Conservation (phyloP, 2,797 vertebrate species). For the Xenentodon cancila region DNA sequence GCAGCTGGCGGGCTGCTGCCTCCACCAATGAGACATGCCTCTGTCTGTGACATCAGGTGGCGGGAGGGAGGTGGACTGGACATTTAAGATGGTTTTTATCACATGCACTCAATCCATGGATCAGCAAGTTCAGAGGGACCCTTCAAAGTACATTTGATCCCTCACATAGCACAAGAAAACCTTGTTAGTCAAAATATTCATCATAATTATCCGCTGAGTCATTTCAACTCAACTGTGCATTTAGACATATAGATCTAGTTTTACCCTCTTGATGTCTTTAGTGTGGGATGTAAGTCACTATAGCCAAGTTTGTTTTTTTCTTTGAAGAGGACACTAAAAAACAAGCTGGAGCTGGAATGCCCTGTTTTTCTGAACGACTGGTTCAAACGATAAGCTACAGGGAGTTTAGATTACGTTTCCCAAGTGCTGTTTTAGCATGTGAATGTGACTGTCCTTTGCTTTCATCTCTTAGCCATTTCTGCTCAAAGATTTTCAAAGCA, state of each 20-base stretch:
- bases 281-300: too few species aligned
- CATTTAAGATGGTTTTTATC: constrained; percentile 20
- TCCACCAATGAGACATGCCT: constrained; percentile 41
- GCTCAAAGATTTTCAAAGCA: too few species aligned
- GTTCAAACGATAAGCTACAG: too few species aligned
- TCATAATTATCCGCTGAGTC: too few species aligned
- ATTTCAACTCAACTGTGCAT: constrained; percentile 8
- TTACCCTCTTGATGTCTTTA: background rate
- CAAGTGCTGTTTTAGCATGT: too few species aligned
- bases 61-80: constrained; percentile 18
- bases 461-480: too few species aligned
- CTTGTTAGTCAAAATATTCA: background rate
- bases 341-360: background rate
- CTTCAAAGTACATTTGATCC: constrained; percentile 3
- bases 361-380: too few species aligned
- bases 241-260: background rate
- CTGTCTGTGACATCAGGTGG: constrained; percentile 51
- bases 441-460: too few species aligned
- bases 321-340: background rate
- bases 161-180: background rate
- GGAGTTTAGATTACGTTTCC: too few species aligned
- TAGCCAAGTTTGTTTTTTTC: too few species aligned
- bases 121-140: constrained; percentile 8
- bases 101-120: constrained; percentile 23
- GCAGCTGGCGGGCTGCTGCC: constrained; percentile 59